phyloP scores from a whole-genome alignment of 2,113 vertebrate genomes.

The Benitochromis conjunctus region DNA sequence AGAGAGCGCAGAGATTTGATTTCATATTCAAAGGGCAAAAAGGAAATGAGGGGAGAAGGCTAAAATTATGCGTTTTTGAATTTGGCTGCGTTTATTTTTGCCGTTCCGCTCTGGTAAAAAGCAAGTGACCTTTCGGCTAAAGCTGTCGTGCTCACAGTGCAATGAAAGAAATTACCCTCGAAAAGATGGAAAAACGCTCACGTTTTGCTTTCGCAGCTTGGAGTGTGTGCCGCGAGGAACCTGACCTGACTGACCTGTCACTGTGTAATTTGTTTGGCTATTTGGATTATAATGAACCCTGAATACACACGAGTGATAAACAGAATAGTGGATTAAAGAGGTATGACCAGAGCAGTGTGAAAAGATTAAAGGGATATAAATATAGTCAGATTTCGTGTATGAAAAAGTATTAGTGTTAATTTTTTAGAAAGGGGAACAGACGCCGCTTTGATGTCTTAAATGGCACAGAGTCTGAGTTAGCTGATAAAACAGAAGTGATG shows the following conservation, averaged over 20 bases:
- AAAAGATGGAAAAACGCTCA: background rate
- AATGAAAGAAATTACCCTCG: background rate
- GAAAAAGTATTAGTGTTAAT: background rate
- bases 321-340: background rate
- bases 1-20: background rate
- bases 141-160: constrained; percentile 4
- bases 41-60: background rate
- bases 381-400: background rate
- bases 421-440: background rate
- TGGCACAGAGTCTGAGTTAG: background rate
- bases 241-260: constrained; percentile 8
- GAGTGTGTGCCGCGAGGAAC: background rate
- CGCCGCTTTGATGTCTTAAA: constrained; percentile 5
- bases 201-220: background rate
- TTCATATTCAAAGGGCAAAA: background rate
- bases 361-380: background rate
- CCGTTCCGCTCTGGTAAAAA: background rate
- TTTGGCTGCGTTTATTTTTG: background rate
- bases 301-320: background rate
- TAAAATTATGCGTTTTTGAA: background rate
- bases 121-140: constrained; percentile 3
- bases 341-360: background rate
- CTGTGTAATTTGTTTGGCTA: background rate
- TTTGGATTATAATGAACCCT: background rate
- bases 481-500: background rate